Evolutionary conservation across 2,888 invertebrate species (phyloP).

Genomic region (Machimus atricapillus): DNA sequence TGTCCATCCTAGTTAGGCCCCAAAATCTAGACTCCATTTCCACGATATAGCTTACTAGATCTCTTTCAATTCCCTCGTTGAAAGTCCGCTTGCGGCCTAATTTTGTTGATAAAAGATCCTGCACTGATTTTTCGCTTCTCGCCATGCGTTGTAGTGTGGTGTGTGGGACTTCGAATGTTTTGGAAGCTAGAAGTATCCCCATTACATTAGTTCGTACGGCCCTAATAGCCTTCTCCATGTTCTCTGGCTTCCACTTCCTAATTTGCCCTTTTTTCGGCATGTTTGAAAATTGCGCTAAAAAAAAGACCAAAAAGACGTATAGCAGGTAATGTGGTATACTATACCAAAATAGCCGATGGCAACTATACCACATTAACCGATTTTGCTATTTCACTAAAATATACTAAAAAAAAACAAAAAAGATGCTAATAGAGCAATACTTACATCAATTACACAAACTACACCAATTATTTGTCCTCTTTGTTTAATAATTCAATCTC

Average conservation of each 20-base stretch:
- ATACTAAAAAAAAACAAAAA: too few species aligned
- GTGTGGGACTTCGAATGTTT: conserved; percentile 30
- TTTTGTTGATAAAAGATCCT: conserved; percentile 33
- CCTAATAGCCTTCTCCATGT: conserved; percentile 25
- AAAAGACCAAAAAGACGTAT: too few species aligned
- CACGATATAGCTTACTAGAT: neutral
- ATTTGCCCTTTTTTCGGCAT: conserved; percentile 10
- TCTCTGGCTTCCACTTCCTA: neutral
- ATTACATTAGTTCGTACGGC: conserved; percentile 7
- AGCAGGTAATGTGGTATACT: too few species aligned
- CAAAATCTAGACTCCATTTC: conserved; percentile 34
- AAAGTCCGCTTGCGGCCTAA: conserved; percentile 44
- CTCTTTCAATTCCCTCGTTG: conserved; percentile 1
- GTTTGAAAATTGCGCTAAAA: neutral
- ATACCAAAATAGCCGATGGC: too few species aligned
- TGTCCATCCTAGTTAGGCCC: conserved; percentile 33
- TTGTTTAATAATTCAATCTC: too few species aligned
- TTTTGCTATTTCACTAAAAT: too few species aligned
- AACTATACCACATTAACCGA: too few species aligned
- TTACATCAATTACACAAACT: too few species aligned
- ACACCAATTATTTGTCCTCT: too few species aligned
- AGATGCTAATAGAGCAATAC: too few species aligned
- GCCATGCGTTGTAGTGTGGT: conserved; percentile 37
- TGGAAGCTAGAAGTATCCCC: conserved; percentile 27
- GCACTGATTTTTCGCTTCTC: conserved; percentile 16